Evolutionary conservation across 2,888 invertebrate species (phyloP).

Genomic region (Nephrotoma appendiculata): DNA sequence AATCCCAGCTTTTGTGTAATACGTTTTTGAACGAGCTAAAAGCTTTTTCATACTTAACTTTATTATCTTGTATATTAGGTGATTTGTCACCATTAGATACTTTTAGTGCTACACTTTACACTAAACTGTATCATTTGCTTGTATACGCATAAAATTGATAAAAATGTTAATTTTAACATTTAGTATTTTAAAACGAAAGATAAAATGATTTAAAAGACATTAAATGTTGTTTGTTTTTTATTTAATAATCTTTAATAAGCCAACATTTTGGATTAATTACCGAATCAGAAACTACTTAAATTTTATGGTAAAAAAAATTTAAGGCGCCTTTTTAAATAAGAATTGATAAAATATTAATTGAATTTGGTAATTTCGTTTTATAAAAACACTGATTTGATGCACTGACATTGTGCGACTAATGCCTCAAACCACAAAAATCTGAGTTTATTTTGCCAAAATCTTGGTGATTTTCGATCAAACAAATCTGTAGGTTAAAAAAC

Average conservation of each 20-base stretch:
- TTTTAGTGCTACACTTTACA: background rate
- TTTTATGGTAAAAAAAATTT: background rate
- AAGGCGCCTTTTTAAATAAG: background rate
- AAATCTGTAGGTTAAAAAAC: too few relatives aligned
- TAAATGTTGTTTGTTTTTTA: background rate
- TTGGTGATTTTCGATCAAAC: too few relatives aligned
- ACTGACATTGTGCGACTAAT: too few relatives aligned
- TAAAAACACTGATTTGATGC: too few relatives aligned
- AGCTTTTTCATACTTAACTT: background rate
- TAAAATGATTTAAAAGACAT: background rate
- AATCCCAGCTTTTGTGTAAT: background rate
- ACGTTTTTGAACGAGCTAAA: background rate
- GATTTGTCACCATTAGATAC: background rate
- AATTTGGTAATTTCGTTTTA: background rate
- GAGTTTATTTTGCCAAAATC: accelerated
- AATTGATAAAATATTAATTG: background rate
- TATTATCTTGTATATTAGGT: background rate
- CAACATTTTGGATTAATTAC: background rate
- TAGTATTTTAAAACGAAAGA: background rate
- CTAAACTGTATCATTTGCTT: background rate
- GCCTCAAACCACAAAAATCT: too few relatives aligned
- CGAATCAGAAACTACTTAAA: background rate
- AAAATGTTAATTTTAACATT: background rate
- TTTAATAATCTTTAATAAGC: background rate
- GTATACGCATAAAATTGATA: background rate